phyloP scores from a whole-genome alignment of 2,113 vertebrate species.

The Pseudonaja textilis region DNA sequence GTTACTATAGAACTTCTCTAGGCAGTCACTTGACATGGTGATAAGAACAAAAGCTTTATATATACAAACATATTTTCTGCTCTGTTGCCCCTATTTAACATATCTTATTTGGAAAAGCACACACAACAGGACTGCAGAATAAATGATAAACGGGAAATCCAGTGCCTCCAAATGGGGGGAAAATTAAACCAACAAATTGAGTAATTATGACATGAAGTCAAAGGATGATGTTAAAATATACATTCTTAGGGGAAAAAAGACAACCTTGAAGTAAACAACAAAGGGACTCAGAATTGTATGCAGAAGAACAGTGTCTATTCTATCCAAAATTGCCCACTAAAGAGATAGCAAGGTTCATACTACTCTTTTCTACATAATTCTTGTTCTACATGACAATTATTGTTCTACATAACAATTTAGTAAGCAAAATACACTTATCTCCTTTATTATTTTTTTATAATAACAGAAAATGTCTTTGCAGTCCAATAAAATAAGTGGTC shows the following conservation, averaged over 20 bases:
- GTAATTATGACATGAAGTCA: background rate
- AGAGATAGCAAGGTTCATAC: background rate
- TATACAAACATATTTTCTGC: background rate
- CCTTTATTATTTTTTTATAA: background rate
- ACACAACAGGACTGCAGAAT: background rate
- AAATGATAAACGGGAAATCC: background rate
- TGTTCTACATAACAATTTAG: background rate
- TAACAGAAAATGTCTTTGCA: background rate
- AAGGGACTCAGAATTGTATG: background rate
- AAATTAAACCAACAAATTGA: background rate
- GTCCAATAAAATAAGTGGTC: background rate
- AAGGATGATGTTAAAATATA: background rate
- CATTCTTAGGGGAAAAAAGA: background rate
- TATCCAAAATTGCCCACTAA: background rate
- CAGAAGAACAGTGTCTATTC: background rate
- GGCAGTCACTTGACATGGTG: background rate
- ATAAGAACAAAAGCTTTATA: background rate
- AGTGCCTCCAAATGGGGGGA: background rate
- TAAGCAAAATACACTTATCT: background rate
- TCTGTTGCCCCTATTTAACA: background rate
- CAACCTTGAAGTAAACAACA: background rate
- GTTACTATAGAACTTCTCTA: background rate
- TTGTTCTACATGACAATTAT: too few species aligned
- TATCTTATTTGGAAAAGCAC: background rate
- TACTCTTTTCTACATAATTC: background rate